phyloP scores from a whole-genome alignment of 2,797 vertebrate genomes.

The Sarcophilus harrisii region DNA sequence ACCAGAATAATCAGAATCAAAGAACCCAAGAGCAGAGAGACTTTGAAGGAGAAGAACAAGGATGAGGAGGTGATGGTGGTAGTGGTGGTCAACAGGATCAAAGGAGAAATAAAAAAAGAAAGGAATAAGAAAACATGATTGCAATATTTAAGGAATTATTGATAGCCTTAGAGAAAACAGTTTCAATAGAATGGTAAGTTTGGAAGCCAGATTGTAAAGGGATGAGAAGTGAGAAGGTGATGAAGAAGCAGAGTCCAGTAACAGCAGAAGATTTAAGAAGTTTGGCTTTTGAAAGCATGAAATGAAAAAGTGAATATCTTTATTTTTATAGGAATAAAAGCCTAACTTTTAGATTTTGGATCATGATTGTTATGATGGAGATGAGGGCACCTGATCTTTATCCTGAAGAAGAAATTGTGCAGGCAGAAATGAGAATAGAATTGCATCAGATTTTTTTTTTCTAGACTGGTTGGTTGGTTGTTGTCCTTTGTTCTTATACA shows the following conservation, averaged over 20 bases:
- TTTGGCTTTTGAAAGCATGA: not conserved
- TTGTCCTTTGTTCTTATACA: too few species aligned
- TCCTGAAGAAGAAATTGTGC: too few species aligned
- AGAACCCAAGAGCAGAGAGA: not conserved
- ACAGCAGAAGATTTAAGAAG: not conserved
- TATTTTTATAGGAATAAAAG: not conserved
- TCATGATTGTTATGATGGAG: too few species aligned
- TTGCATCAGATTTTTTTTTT: too few species aligned
- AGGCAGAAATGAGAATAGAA: too few species aligned
- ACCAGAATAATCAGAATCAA: not conserved
- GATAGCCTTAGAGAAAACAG: not conserved
- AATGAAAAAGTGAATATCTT: not conserved
- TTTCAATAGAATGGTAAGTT: constrained; percentile 23
- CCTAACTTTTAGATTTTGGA: too few species aligned
- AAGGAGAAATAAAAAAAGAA: not conserved
- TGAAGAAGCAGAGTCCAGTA: not conserved
- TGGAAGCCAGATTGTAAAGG: not conserved
- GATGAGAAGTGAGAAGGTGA: not conserved
- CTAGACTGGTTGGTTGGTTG: too few species aligned
- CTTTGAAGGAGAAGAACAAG: not conserved
- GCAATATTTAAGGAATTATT: not conserved
- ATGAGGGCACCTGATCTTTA: too few species aligned
- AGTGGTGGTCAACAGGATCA: not conserved
- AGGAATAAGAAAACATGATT: not conserved
- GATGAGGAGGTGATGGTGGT: not conserved